Percentiles rank a stretch among this genome's conserved stretches.
phyloP scores from a whole-genome alignment of 2,113 vertebrate species.

The Chascanopsetta lugubris region DNA sequence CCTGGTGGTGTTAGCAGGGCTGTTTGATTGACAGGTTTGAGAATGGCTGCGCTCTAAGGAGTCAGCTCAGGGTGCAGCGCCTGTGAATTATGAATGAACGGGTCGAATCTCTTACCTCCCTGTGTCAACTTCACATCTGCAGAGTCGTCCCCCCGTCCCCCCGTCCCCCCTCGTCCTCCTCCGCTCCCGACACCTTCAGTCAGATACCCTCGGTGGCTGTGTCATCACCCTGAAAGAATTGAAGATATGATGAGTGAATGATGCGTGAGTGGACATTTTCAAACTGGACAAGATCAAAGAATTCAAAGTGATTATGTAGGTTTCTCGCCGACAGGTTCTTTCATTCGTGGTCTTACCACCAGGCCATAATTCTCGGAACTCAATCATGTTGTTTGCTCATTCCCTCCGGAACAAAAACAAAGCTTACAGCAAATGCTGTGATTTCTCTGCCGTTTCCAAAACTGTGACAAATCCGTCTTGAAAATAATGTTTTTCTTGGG shows the following conservation, averaged over 20 bases:
- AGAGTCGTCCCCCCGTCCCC: not conserved
- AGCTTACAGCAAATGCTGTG: too few species aligned
- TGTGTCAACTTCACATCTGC: constrained; percentile 22
- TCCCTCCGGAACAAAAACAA: not conserved
- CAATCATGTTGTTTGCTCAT: too few species aligned
- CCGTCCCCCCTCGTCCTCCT: not conserved
- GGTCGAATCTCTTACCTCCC: constrained; percentile 36
- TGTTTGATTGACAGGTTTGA: constrained; percentile 55
- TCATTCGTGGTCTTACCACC: too few species aligned
- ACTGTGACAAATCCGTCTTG: not conserved
- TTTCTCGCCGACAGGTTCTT: too few species aligned
- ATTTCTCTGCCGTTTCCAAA: too few species aligned
- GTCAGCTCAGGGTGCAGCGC: constrained; percentile 25
- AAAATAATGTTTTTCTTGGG: not conserved
- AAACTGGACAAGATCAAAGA: too few species aligned
- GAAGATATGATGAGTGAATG: too few species aligned
- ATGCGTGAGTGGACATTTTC: too few species aligned
- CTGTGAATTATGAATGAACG: constrained; percentile 64
- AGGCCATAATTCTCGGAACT: not conserved
- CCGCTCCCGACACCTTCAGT: not conserved
- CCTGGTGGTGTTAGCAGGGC: not conserved
- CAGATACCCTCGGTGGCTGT: too few species aligned
- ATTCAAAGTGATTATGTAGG: too few species aligned
- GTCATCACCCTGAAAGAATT: too few species aligned
- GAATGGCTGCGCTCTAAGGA: constrained; percentile 35